These are phyloP conservation scores for Dynastes tityus DNA, from an alignment of 2,888 invertebrate species.

Conservation along the genomic window DNA sequence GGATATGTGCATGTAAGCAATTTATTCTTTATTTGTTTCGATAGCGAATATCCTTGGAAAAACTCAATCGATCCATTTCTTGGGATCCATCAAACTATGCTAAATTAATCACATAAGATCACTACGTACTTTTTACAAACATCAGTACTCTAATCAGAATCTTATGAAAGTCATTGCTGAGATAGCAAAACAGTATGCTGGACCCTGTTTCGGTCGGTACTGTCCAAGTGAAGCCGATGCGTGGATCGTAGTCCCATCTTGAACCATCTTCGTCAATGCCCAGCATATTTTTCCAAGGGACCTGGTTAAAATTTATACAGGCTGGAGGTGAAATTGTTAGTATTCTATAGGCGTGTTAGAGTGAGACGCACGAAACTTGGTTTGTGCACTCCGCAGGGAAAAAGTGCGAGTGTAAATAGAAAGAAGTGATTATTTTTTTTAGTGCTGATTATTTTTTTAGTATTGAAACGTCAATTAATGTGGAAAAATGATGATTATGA, in stretches of 20 bases:
- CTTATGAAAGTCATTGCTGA: neutral
- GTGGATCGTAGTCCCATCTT: constrained; percentile 39
- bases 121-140: constrained; percentile 28
- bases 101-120: constrained; percentile 1
- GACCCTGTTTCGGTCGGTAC: constrained; percentile 20
- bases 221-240: constrained; percentile 33
- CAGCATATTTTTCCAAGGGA: constrained; percentile 39
- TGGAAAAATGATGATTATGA: too few species aligned
- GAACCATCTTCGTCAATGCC: constrained; percentile 30
- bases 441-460: too few species aligned
- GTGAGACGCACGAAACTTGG: neutral
- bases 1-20: too few species aligned
- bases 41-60: too few species aligned
- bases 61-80: too few species aligned
- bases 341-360: constrained; percentile 10
- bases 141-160: neutral
- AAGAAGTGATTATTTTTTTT: too few species aligned
- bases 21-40: too few species aligned
- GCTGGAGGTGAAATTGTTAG: constrained; percentile 44
- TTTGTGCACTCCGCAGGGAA: neutral
- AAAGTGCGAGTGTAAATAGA: too few species aligned
- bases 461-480: too few species aligned
- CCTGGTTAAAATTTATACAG: constrained; percentile 45
- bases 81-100: too few species aligned
- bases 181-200: constrained; percentile 31